A percentile compares a stretch with the other conserved stretches of the same genome.
Evolutionary conservation across 2,113 vertebrate species (phyloP).

Genomic region (Petrocephalus microphthalmus): DNA sequence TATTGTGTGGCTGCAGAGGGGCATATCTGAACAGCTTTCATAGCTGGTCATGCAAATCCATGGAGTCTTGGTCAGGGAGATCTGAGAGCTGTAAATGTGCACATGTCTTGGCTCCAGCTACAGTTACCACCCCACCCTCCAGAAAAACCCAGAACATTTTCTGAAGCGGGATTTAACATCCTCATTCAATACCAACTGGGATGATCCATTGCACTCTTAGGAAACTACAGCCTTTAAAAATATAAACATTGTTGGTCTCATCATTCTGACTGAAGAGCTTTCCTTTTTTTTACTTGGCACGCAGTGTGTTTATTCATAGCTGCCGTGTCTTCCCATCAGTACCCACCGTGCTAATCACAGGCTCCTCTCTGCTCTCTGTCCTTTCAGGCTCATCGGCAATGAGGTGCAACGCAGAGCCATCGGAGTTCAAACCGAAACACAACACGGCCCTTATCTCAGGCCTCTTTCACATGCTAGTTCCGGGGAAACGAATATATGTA

Average conservation of each 20-base stretch:
- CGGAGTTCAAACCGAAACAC: not conserved
- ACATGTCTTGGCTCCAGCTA: not conserved
- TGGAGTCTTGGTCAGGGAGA: not conserved
- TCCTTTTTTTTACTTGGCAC: not conserved
- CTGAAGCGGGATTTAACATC: not conserved
- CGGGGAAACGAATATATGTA: not conserved
- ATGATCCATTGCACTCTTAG: not conserved
- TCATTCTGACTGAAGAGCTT: not conserved
- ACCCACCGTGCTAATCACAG: not conserved
- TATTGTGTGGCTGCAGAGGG: not conserved
- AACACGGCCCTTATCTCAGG: not conserved
- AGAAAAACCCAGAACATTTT: not conserved
- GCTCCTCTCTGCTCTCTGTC: not conserved
- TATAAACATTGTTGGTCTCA: not conserved
- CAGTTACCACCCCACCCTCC: not conserved
- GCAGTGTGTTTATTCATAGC: not conserved
- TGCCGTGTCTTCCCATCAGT: not conserved
- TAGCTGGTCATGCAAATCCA: not conserved
- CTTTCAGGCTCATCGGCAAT: not conserved
- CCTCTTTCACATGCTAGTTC: not conserved
- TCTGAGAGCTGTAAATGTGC: not conserved
- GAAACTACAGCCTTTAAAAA: not conserved
- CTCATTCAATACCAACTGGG: not conserved
- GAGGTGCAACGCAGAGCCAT: not conserved
- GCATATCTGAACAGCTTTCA: not conserved